Evolutionary conservation across 2,797 vertebrate species (phyloP), one percentile per base, ranked within the genome.

Genomic region (Melanotaenia maccullochi): DNA sequence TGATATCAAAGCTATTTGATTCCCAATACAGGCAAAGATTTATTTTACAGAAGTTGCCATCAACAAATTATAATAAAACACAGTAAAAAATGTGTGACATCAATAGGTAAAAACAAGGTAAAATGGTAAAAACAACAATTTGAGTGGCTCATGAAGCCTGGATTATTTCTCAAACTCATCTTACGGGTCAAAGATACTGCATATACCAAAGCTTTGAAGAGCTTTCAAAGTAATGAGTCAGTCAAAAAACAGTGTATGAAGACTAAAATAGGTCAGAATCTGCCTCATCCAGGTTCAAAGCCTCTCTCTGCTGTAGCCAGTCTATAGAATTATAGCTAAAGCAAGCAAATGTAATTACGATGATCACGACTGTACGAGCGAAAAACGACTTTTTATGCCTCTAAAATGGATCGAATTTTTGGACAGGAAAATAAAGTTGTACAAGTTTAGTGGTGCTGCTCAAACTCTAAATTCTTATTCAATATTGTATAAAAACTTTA

Each of bases 1-100:
- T 75, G 25, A 76, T 47, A 61, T 71, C 57, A 69, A 40, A 77
- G 36, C 35, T 65, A 49, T 66, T 66, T 54, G 56, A 65, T 38
- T 59, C n/a, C 36, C 35, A 67, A 58, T 52, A 51, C 66, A 42
- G 64, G 47, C 24, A 18, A 25, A 33, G 28, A 60, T 57, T 60
- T 61, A 66, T 71, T 66, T 60, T 5, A 25, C 28, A 55, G 7
- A 60, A 32, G 4, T 18, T 35, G 25, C 30, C 33, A 25, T 35
- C 3, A 51, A 12, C 5, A 22, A 22, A 24, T 20, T 7, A 47
- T n/a, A 35, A 55, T 28, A 18, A 30, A 55, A 16, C 3, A 54
- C 9, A 2, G 7, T 25, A 1, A 52, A 52, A 52, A 51, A 24
- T 12, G 49, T 13, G n/a, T 9, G n/a, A 25, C n/a, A 25, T 13